Evolutionary conservation across 2,797 vertebrate genomes (phyloP).

Genomic region (Falco concolor): DNA sequence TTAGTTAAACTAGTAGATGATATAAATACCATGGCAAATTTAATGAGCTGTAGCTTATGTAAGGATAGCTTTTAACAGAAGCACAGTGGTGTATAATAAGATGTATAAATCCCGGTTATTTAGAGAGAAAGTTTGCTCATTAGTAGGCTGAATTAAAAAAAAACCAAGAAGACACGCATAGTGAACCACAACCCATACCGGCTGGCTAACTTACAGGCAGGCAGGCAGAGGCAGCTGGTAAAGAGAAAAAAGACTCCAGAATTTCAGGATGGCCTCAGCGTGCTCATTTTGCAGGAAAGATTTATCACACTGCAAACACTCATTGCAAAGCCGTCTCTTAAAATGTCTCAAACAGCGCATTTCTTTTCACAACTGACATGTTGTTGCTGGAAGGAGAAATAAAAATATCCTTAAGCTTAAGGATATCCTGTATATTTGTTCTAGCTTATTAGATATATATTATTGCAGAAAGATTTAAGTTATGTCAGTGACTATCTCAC

Average conservation of each 20-base stretch:
- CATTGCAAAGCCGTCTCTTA: background rate
- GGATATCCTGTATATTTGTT: background rate
- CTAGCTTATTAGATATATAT: background rate
- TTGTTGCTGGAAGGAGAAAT: background rate
- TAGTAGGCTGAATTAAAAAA: background rate
- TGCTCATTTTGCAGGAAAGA: background rate
- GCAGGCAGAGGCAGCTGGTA: background rate
- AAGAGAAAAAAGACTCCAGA: background rate
- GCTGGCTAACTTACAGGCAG: background rate
- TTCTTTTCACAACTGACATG: background rate
- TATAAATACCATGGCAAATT: background rate
- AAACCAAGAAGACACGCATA: fast-evolving
- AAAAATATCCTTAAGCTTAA: background rate
- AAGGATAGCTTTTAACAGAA: background rate
- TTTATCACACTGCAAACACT: background rate
- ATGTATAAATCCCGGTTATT: background rate
- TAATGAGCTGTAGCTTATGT: background rate
- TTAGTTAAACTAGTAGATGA: background rate
- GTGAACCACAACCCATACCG: background rate
- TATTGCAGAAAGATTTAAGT: background rate
- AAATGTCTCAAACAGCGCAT: background rate
- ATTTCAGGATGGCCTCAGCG: background rate
- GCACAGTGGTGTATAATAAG: background rate
- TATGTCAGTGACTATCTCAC: background rate
- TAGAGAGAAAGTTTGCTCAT: background rate